Conservation (phyloP, 2,797 vertebrate genomes). For the Pelodytes ibericus region DNA sequence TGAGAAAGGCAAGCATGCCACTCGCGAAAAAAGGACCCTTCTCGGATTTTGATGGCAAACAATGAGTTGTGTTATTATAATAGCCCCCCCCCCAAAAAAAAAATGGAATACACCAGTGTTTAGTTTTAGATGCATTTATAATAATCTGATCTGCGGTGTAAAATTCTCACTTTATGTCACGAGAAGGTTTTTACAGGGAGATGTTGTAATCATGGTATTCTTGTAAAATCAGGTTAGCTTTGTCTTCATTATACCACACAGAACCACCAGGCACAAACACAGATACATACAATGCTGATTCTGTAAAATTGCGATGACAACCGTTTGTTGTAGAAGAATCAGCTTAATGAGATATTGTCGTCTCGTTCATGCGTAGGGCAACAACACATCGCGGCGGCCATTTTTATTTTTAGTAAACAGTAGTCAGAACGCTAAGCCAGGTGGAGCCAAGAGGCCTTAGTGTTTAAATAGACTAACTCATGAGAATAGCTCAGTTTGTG, state of each 20-base stretch:
- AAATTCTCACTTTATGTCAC: no score
- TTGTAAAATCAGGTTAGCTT: no score
- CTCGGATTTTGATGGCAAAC: background rate
- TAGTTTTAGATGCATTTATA: background rate
- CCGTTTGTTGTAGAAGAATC: no score
- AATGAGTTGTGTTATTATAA: background rate
- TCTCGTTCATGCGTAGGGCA: background rate
- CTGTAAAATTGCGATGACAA: no score
- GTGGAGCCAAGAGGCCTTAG: background rate
- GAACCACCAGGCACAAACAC: no score
- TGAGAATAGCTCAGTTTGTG: background rate
- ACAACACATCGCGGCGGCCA: background rate
- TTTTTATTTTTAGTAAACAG: background rate
- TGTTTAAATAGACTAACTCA: background rate
- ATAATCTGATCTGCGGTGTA: background rate
- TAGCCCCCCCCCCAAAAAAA: background rate
- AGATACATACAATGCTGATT: no score
- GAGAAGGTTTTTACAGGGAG: no score
- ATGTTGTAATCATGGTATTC: no score
- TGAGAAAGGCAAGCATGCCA: background rate
- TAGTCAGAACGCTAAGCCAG: background rate
- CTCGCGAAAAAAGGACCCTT: background rate
- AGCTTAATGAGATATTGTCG: background rate
- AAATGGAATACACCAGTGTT: background rate
- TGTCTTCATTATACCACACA: no score